Conservation (phyloP, 2,888 invertebrate species). For the Philonicus albiceps region DNA sequence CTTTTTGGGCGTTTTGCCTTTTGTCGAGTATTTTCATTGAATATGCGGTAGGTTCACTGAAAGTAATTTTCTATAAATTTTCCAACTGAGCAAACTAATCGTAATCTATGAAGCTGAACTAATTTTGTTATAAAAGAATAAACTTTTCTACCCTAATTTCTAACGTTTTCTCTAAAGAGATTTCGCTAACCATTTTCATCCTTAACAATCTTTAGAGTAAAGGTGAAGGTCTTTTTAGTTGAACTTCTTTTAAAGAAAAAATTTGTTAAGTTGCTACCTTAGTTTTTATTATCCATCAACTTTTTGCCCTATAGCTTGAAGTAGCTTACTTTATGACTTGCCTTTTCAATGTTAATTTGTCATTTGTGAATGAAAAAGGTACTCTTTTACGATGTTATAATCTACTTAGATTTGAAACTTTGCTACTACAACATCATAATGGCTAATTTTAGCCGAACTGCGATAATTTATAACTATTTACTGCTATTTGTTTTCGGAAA, state of each 20-base stretch:
- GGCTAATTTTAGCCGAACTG: too few relatives aligned
- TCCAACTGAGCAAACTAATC: background rate
- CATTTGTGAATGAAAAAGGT: too few relatives aligned
- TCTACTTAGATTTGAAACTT: too few relatives aligned
- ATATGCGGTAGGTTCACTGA: background rate
- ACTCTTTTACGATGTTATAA: too few relatives aligned
- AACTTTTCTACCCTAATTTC: background rate
- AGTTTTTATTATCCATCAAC: background rate
- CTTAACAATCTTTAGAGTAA: background rate
- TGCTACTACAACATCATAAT: too few relatives aligned
- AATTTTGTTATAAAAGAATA: background rate
- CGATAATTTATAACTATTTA: too few relatives aligned
- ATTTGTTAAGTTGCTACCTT: background rate
- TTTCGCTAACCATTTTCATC: background rate
- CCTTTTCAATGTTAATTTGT: too few relatives aligned
- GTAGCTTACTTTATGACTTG: background rate
- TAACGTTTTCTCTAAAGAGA: background rate
- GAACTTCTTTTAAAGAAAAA: background rate
- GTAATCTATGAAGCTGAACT: background rate
- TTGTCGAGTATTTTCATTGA: background rate
- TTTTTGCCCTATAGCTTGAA: background rate
- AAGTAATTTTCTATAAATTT: background rate
- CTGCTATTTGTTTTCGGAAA: too few relatives aligned
- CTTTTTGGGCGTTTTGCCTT: background rate
- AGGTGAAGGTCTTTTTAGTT: background rate